Evolutionary conservation across 2,888 invertebrate genomes (phyloP), one percentile per base, ranked within the genome.

Genomic region (Diarsia mendica): DNA sequence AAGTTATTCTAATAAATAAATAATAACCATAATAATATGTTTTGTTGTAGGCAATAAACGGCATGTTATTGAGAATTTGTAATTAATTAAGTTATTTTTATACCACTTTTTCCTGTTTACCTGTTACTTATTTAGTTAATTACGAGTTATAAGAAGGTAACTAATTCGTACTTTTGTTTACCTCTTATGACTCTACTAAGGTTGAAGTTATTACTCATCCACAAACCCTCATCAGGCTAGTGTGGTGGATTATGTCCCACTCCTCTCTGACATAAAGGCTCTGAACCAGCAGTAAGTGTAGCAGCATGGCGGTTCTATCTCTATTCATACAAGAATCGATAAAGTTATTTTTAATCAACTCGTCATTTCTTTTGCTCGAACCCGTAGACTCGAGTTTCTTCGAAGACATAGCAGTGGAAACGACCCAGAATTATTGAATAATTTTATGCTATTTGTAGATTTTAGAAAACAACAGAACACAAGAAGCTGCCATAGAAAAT

Each of bases 81-180:
- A 4, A 64, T 23, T 53, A 63, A 71, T 60, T n/a, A 10, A 0
- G 10, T 33, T 23, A 13, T 44, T 53, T 55, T 61, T 0, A 20
- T 65, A 53, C 5, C 0, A 0, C 39, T 28, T 63, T 81, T 75
- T 84, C 82, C 82, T 84, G 82, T 82, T 82, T 80, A 64, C 44
- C 6, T 18, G 18, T 53, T 44, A 13, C 39, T 46, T 33, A 13
- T 46, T 46, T 33, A 33, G 0, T 33, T 9, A 44, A 46, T 39
- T 61, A 60, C 51, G 15, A 18, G 33, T 79, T n/a, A 76, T n/a
- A 18, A 23, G 51, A n/a, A 28, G 28, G 28, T 61, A 61, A 28
- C 9, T 15, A 0, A 49, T 39, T 51, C 11, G n/a, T 33, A 44
- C 11, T 2, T n/a, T 48, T 55, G 10, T 67, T 60, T 76, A 60